Percentiles rank a stretch among this genome's conserved stretches.
phyloP scores from a whole-genome alignment of 2,888 invertebrate genomes.

The Drosophila diplacantha region DNA sequence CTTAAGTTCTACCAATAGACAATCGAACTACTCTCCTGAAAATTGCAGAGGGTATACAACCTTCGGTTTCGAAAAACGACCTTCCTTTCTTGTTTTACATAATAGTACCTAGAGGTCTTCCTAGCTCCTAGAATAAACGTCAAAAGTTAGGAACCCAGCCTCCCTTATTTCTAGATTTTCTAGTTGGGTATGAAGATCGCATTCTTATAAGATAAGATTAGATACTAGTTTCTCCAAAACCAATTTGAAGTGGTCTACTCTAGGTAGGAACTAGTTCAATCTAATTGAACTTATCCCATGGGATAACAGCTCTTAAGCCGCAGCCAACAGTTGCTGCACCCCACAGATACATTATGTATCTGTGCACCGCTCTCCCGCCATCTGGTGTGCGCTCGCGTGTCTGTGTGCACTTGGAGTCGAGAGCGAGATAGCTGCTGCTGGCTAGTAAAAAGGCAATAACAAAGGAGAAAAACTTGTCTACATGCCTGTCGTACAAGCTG shows the following conservation, averaged over 20 bases:
- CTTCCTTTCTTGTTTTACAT: background rate
- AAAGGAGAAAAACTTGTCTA: slow-evolving; percentile 60
- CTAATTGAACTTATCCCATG: slow-evolving; percentile 16
- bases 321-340: slow-evolving; percentile 29
- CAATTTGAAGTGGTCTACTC: slow-evolving; percentile 4
- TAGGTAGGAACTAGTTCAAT: slow-evolving; percentile 26
- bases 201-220: slow-evolving; percentile 1
- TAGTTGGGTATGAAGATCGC: background rate
- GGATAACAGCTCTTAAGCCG: slow-evolving; percentile 2
- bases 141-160: background rate
- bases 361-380: slow-evolving; percentile 16
- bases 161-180: background rate
- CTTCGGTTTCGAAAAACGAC: background rate
- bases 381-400: slow-evolving; percentile 4
- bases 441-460: slow-evolving; percentile 23
- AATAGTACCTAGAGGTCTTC: too few species aligned
- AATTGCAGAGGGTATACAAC: background rate
- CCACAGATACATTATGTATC: slow-evolving; percentile 35
- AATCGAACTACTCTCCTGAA: background rate
- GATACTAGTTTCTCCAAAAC: background rate
- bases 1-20: too few species aligned
- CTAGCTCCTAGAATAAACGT: background rate
- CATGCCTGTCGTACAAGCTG: slow-evolving; percentile 67
- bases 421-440: slow-evolving; percentile 22
- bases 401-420: slow-evolving; percentile 16